Conservation (phyloP, 2,797 vertebrate species). For the Sebastes glaucus region DNA sequence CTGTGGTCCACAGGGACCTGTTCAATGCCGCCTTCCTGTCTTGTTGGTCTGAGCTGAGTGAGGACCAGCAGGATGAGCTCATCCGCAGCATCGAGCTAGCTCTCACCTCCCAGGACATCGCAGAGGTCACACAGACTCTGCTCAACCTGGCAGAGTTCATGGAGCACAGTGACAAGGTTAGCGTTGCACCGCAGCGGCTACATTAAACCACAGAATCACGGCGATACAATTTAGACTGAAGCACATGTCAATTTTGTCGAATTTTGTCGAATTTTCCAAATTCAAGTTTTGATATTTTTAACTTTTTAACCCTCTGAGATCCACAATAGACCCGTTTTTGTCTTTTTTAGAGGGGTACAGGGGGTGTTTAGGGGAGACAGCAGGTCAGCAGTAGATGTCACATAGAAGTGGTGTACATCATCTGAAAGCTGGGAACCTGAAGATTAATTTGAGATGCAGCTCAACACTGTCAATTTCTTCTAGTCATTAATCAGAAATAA, state of each 20-base stretch:
- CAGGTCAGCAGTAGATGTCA: too few relatives aligned
- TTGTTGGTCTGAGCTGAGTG: conserved; percentile 98
- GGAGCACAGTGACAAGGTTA: conserved; percentile 99
- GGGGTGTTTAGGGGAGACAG: neutral
- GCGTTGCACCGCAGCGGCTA: neutral
- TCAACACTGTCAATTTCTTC: too few relatives aligned
- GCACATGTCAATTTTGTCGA: too few relatives aligned
- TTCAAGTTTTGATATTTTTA: neutral
- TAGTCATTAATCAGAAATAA: too few relatives aligned
- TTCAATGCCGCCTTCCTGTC: conserved; percentile 99
- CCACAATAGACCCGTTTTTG: neutral
- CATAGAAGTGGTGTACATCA: too few relatives aligned
- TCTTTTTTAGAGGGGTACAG: neutral
- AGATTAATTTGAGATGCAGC: too few relatives aligned
- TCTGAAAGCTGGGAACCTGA: too few relatives aligned
- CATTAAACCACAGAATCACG: neutral
- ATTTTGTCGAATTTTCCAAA: neutral
- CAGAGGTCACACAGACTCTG: conserved; percentile 97
- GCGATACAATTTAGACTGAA: neutral
- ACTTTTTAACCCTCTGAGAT: neutral
- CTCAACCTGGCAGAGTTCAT: conserved; percentile 98
- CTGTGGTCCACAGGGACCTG: conserved; percentile 86
- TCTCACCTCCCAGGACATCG: conserved; percentile 97
- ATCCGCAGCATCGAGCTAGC: conserved; percentile 97
- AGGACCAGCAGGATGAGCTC: conserved; percentile 98